A percentile compares a stretch with the other conserved stretches of the same genome.
Evolutionary conservation across 2,888 invertebrate genomes (phyloP).

Genomic region (Hyles lineata): DNA sequence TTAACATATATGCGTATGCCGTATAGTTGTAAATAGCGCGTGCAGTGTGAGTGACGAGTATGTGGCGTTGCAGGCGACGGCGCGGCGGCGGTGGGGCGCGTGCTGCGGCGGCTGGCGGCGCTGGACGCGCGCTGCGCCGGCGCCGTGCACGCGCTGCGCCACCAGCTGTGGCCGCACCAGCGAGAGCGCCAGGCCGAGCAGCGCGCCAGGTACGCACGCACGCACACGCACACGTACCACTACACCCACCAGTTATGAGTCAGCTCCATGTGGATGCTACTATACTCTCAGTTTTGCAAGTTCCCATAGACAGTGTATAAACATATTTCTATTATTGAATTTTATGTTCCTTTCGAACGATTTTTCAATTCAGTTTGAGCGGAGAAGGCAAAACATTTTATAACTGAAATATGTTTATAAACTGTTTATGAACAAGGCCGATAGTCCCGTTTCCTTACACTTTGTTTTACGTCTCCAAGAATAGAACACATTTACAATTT

Average conservation of each 20-base stretch:
- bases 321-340: too few species aligned
- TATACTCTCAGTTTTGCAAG: not conserved
- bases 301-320: too few species aligned
- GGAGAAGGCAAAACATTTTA: too few species aligned
- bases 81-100: constrained; percentile 92
- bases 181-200: constrained; percentile 92
- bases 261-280: not conserved
- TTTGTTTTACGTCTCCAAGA: too few species aligned
- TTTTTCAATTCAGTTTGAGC: too few species aligned
- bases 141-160: constrained; percentile 88
- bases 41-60: too few species aligned
- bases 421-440: too few species aligned
- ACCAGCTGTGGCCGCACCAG: constrained; percentile 92
- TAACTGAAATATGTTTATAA: too few species aligned
- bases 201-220: constrained; percentile 75
- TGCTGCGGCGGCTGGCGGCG: constrained; percentile 90
- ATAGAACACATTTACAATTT: too few species aligned
- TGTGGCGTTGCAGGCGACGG: constrained; percentile 88
- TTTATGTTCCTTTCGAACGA: too few species aligned
- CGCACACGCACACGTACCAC: not conserved
- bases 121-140: constrained; percentile 89
- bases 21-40: not conserved
- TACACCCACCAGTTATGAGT: too few species aligned
- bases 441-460: too few species aligned
- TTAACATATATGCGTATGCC: not conserved